Conservation (phyloP, 2,113 vertebrate genomes). For the Hippocampus barbouri region DNA sequence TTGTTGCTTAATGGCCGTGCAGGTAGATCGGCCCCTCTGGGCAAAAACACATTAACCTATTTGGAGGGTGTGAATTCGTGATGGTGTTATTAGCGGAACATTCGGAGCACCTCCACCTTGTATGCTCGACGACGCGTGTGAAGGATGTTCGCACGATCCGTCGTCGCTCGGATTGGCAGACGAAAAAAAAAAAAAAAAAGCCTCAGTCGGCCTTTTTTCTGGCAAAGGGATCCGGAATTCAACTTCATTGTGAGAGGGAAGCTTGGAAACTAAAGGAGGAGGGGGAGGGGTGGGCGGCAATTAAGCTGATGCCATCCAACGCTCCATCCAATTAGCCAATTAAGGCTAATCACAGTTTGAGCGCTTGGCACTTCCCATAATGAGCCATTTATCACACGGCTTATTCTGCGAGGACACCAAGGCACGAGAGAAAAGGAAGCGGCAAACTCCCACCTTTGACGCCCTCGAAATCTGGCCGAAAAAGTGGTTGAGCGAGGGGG, state of each 20-base stretch:
- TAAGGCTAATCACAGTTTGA: conserved; percentile 71
- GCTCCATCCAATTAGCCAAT: conserved; percentile 70
- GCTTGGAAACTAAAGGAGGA: conserved; percentile 31
- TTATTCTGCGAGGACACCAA: conserved; percentile 51
- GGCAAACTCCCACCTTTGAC: background rate
- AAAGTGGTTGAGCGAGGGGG: background rate
- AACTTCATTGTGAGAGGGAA: conserved; percentile 30
- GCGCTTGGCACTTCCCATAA: conserved; percentile 66
- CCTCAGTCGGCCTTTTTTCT: background rate
- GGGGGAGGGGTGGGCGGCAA: conserved; percentile 15
- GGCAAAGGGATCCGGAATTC: background rate
- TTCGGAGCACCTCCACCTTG: conserved; percentile 53
- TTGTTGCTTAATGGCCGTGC: conserved; percentile 72
- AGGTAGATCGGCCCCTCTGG: conserved; percentile 70
- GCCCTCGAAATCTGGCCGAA: background rate
- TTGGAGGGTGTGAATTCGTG: conserved; percentile 72
- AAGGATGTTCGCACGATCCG: conserved; percentile 30
- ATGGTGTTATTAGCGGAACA: conserved; percentile 74
- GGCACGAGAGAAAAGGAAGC: conserved; percentile 29
- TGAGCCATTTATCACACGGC: conserved; percentile 65
- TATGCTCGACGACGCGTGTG: conserved; percentile 16
- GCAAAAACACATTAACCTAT: conserved; percentile 77
- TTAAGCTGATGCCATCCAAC: conserved; percentile 61
- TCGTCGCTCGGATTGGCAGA: background rate
- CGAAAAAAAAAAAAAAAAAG: background rate